A percentile compares a stretch with the other conserved stretches of the same genome.
These are phyloP conservation scores for Caradrina kadenii DNA, from an alignment of 2,888 invertebrate genomes.

Conservation along the genomic window DNA sequence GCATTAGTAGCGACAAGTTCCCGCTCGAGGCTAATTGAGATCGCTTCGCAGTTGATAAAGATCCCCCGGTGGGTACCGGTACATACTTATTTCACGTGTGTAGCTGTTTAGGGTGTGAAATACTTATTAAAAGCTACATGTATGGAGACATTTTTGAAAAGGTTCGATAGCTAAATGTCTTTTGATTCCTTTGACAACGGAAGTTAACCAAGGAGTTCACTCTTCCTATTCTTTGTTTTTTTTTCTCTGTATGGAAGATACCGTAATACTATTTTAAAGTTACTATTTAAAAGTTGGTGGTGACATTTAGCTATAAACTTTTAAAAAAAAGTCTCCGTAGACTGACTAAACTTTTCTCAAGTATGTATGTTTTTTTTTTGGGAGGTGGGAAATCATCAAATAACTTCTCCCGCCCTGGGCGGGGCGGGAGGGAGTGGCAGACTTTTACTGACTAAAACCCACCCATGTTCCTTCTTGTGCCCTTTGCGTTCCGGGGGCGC, in stretches of 20 bases:
- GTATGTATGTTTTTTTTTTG: no score
- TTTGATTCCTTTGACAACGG: neutral
- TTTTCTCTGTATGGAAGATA: neutral
- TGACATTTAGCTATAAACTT: no score
- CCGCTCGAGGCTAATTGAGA: constrained; percentile 65
- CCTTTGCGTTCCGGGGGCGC: no score
- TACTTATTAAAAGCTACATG: constrained; percentile 18
- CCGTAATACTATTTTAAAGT: neutral
- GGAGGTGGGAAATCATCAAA: no score
- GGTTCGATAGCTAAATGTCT: neutral
- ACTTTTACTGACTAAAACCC: no score
- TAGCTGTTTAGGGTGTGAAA: constrained; percentile 14
- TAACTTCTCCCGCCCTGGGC: no score
- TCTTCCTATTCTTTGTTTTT: neutral
- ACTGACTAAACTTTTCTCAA: no score
- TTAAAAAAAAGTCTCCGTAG: no score
- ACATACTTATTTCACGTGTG: constrained; percentile 39
- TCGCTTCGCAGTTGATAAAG: constrained; percentile 61
- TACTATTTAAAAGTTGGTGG: no score
- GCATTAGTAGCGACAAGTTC: constrained; percentile 64
- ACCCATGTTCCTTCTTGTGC: no score
- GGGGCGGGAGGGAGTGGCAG: no score
- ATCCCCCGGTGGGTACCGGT: constrained; percentile 44
- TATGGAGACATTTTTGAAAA: neutral
- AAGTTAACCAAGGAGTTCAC: neutral